These are phyloP conservation scores for Bellardia pandia DNA, from an alignment of 2,888 invertebrate genomes.

Conservation along the genomic window DNA sequence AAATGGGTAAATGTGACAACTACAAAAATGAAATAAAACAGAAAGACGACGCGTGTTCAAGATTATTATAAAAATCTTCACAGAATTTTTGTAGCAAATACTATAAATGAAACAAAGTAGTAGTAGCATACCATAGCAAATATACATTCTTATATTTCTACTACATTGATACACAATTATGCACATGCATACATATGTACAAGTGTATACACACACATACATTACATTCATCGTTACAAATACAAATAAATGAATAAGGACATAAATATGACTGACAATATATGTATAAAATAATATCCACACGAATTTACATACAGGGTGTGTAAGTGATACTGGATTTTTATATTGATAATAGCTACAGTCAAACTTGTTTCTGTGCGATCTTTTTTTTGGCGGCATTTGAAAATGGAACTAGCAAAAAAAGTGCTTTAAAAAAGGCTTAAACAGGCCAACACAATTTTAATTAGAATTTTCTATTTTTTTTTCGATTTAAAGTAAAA, in stretches of 20 bases:
- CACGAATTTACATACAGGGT: constrained; percentile 29
- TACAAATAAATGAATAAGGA: constrained; percentile 7
- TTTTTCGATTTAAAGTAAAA: too few species aligned
- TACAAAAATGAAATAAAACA: constrained; percentile 46
- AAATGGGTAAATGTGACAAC: constrained; percentile 45
- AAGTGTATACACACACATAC: neutral
- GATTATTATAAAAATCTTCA: constrained; percentile 46
- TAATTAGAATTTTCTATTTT: too few species aligned
- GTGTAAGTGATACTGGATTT: neutral
- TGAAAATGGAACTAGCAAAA: too few species aligned
- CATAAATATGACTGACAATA: constrained; percentile 29
- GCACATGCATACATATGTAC: neutral
- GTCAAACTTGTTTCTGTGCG: too few species aligned
- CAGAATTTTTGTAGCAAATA: neutral
- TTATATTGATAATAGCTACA: neutral
- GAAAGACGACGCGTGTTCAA: constrained; percentile 59
- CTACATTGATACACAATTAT: too few species aligned
- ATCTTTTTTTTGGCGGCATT: too few species aligned
- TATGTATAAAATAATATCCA: constrained; percentile 18
- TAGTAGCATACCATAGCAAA: too few species aligned
- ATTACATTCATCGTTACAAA: neutral
- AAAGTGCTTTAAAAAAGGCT: too few species aligned
- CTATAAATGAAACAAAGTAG: constrained; percentile 8
- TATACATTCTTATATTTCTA: too few species aligned
- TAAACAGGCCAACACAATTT: too few species aligned